These are phyloP conservation scores for Palythoa grandis DNA, from an alignment of 92 coral and sea anemone genomes.

Conservation along the genomic window DNA sequence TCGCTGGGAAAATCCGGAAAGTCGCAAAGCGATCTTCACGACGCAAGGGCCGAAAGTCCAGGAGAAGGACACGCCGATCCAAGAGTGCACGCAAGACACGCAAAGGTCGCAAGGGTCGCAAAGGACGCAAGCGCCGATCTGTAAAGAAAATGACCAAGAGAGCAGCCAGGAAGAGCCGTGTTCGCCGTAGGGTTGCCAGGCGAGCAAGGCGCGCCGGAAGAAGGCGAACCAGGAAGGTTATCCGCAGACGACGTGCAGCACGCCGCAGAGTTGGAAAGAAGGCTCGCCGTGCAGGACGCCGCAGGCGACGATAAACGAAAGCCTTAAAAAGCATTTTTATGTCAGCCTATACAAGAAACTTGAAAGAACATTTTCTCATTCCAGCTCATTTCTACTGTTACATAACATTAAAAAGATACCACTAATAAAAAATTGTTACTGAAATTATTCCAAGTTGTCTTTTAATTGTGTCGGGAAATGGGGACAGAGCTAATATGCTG, in stretches of 20 bases:
- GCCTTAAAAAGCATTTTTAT: not conserved
- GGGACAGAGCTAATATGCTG: not conserved
- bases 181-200: slow-evolving; percentile 35
- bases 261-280: slow-evolving; percentile 44
- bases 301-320: slow-evolving; percentile 34
- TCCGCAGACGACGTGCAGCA: slow-evolving; percentile 35
- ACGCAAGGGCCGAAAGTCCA: slow-evolving; percentile 44
- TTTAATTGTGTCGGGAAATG: not conserved
- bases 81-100: slow-evolving; percentile 29
- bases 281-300: slow-evolving; percentile 41
- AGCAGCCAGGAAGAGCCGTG: slow-evolving; percentile 38
- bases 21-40: slow-evolving; percentile 23
- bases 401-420: not conserved
- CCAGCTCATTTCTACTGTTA: not conserved
- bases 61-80: slow-evolving; percentile 19
- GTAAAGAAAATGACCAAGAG: slow-evolving; percentile 41
- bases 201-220: slow-evolving; percentile 32
- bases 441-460: not conserved
- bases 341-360: not conserved
- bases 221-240: slow-evolving; percentile 28
- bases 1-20: slow-evolving; percentile 49
- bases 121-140: slow-evolving; percentile 49
- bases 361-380: slow-evolving; percentile 12
- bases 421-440: not conserved
- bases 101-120: slow-evolving; percentile 35